Base-by-base conservation (phyloP, 2,113 vertebrate genomes). In the Centropus bengalensis region DNA sequence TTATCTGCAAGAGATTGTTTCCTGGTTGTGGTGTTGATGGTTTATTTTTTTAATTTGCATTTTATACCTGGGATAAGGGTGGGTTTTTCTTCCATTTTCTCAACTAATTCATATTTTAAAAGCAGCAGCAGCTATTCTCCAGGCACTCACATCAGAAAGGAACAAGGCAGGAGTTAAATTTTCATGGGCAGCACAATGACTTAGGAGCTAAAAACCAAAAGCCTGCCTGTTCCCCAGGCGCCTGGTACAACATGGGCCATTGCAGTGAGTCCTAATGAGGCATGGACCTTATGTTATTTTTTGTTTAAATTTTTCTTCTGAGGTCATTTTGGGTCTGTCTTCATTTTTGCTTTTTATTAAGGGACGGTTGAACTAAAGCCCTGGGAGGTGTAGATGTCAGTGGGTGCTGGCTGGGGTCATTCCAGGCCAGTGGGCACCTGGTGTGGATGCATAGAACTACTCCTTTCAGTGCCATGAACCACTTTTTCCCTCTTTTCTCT, bases 131-230 rank as follows among this genome's bases (percentile, higher is more conserved):
- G 67, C 47, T 56, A 68, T 44, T 88, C 91, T 93, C 88, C 54
- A 45, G 56, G 59, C 42, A 0, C 40, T 74, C 40, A 3, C 36
- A 42, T 24, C 66, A 77, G 38, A 38, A 36, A 89, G 32, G 73
- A 89, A 47, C 47, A 30, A 89, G 38, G 2, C 68, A 68, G 88
- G 93, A 95, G 89, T 96, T 94, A 88, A 78, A 78, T 84, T 91
- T 94, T 83, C 58, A 80, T 75, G 71, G 13, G 42, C 30, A 42
- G 15, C 5, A 19, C 4, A 20, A 76, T 47, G 94, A 86, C n/a
- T 95, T 81, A 44, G 91, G 88, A 84, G 49, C 89, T 71, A 5
- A 86, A 84, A 23, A 10, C 79, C 82, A 17, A 20, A 77, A 63
- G 30, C 55, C 71, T 62, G 40, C 71, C 45, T 58, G 54, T 58